Base-by-base conservation (phyloP, 2,113 vertebrate genomes). In the Cinclus cinclus region DNA sequence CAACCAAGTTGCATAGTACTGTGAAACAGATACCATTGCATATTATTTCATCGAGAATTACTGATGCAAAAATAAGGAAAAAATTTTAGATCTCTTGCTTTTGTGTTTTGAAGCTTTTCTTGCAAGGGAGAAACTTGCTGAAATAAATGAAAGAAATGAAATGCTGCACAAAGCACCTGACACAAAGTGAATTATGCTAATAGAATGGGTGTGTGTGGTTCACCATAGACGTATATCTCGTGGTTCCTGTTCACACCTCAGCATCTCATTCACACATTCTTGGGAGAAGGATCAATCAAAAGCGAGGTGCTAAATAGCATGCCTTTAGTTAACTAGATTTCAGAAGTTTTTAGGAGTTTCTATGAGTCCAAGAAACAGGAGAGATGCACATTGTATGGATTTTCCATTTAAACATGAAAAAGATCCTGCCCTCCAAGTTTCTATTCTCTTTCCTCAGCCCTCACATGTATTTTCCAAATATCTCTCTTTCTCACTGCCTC, bases 251-350 rank as follows among this genome's bases (percentile, higher is more conserved):
- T 97, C 96, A 92, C 94, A 96, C 95, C 81, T 96, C 63, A 6
- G 73, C 85, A 94, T 94, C 90, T 97, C 89, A 91, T 96, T 97
- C 92, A 95, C 96, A 97, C 95, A 55, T 97, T 96, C 84, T 80
- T 94, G 76, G 91, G 84, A 96, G 89, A 95, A 94, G 69, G 63
- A 96, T 96, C 96, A 96, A 94, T 95, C 93, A 96, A 92, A 97
- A 95, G 76, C 14, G 15, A 83, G 65, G 90, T 94, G 89, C 84
- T 96, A 96, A 96, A 96, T 69, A 96, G 20, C 58, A 88, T 77
- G 75, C 35, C 55, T 96, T 96, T 91, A 95, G 92, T 95, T 95
- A 96, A 97, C 73, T 94, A 58, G 78, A 92, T 95, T 97, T 95
- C 76, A 90, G 62, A 97, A 95, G 73, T 90, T 92, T 89, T 69